Base-by-base conservation (phyloP, 2,113 vertebrate species). In the Dipodomys stephensi region DNA sequence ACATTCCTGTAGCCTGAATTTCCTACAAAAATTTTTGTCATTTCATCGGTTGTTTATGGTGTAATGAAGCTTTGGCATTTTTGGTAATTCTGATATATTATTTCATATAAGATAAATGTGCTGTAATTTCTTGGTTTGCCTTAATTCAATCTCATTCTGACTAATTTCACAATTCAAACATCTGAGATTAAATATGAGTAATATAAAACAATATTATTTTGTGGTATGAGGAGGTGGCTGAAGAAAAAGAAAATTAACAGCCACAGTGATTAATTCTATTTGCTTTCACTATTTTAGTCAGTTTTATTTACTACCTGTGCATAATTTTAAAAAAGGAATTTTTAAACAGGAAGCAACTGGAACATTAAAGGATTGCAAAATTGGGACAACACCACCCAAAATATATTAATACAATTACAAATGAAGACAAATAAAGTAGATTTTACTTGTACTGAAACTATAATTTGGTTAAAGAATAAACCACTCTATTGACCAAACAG, bases 11-110 rank as follows among this genome's bases (percentile, higher is more conserved):
- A 53, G 78, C 25, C 18, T 65, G 88, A 89, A 79, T 89, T 44
- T 46, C 27, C 39, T 72, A 16, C n/a, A 79, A 86, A 73, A 44
- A 87, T 74, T 95, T 91, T 82, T 91, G 18, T 72, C 53, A 77
- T 88, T 88, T 95, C n/a, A 72, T 72, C 71, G 22, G 53, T 72
- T 79, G 27, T 69, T 78, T 77, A 53, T 88, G 32, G 2, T 76
- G 12, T 44, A 86, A 80, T 80, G 4, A 79, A 79, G 7, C 83
- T 12, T 68, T 32, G 35, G 9, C 0, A 53, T 28, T 85, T 88
- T 88, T 39, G 85, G 83, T 77, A 87, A 30, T 23, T 91, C n/a
- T 91, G 22, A 77, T 8, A 87, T 10, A 8, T 92, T 74, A 46
- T 91, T 91, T 95, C 13, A 20, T 10, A 69, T n/a, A 81, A 28